Percentiles rank a stretch among this genome's conserved stretches.
These are phyloP conservation scores for Watsonalla cultraria DNA, from an alignment of 2,888 invertebrate genomes.

Conservation along the genomic window DNA sequence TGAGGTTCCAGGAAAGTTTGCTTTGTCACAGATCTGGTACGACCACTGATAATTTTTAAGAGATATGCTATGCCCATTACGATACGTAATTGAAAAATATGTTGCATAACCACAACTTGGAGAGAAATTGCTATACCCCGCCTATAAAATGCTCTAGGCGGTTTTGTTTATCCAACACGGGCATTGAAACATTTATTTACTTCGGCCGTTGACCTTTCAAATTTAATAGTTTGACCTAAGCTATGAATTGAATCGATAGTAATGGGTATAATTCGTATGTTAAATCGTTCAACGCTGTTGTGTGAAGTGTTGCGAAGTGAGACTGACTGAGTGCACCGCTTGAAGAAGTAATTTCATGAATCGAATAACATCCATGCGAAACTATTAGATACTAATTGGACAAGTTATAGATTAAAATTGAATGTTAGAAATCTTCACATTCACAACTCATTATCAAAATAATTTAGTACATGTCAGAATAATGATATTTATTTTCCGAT, in stretches of 20 bases:
- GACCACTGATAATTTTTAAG: conserved; percentile 49
- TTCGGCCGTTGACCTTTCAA: conserved; percentile 54
- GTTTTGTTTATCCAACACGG: conserved; percentile 61
- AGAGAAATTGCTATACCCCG: conserved; percentile 62
- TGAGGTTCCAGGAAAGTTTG: conserved; percentile 57
- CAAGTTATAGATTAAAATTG: conserved; percentile 31
- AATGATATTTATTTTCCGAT: background rate
- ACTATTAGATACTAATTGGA: conserved; percentile 43
- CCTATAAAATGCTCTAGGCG: conserved; percentile 63
- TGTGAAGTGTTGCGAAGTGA: conserved; percentile 43
- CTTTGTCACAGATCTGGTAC: conserved; percentile 49
- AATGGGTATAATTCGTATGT: conserved; percentile 60
- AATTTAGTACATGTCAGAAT: conserved; percentile 7
- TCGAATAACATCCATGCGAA: conserved; percentile 34
- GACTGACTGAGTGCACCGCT: conserved; percentile 31
- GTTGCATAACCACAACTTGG: conserved; percentile 60
- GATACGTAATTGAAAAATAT: conserved; percentile 57
- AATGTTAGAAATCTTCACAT: conserved; percentile 32
- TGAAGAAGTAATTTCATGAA: conserved; percentile 37
- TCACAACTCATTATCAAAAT: conserved; percentile 18
- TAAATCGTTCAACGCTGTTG: conserved; percentile 50
- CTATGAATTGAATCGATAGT: conserved; percentile 65
- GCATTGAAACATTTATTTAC: conserved; percentile 46
- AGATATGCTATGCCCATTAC: conserved; percentile 52
- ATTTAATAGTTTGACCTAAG: conserved; percentile 53